Evolutionary conservation across 2,113 vertebrate species (phyloP), one percentile per base, ranked within the genome.

Genomic region (Alexandromys fortis): DNA sequence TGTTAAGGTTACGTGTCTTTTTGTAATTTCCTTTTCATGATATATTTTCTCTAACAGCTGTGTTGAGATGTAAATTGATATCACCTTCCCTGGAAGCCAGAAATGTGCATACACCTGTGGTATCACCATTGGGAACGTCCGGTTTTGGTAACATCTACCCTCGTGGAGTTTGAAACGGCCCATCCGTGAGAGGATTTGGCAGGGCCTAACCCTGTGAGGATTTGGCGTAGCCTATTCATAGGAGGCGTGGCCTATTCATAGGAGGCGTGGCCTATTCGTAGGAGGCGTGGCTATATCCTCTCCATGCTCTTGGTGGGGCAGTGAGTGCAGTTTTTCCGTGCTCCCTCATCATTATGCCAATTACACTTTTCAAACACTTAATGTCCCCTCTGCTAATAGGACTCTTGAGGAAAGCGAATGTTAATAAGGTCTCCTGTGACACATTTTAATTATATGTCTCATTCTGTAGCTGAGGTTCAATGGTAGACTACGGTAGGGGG

Each of bases 361-460:
- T 78, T 92, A 91, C 49, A 65, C 17, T 95, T 94, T 89, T 47
- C 45, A 79, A 95, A 72, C 33, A 72, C 63, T 58, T 86, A 86
- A 92, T 96, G 96, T 96, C 14, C 70, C 86, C 78, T 49, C 24
- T 86, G 63, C 76, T 93, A 76, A 72, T 91, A 96, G 52, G 30
- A 72, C 42, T 90, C 70, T 91, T 91, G 89, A 94, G 65, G 10
- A n/a, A 89, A 90, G 13, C 85, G 52, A 94, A 82, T 89, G 7
- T 89, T 96, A 78, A 85, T 76, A 85, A 91, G 78, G 78, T 89
- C 88, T 97, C 58, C 68, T 90, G 91, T 89, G 78, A 86, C 30
- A 55, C 91, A 61, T 81, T 97, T 97, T 89, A 92, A 90, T 96
- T 87, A 47, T 81, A 61, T n/a, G 19, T 78, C 55, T 92, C 87